Evolutionary conservation across 2,113 vertebrate species (phyloP).

Genomic region (Archocentrus centrarchus): DNA sequence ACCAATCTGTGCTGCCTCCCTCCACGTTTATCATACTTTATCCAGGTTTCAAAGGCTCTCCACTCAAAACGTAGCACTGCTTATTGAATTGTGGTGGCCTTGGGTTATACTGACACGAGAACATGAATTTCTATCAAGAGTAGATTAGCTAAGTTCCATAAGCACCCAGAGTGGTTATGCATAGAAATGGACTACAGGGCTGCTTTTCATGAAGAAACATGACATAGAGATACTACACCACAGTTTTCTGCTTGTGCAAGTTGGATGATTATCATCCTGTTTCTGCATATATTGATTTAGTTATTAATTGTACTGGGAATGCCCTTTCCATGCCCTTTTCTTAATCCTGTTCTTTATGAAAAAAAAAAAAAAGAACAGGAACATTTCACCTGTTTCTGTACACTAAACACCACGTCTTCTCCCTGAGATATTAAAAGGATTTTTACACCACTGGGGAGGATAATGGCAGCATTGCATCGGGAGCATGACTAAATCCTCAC

Average conservation of each 20-base stretch:
- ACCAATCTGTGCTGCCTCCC: constrained; percentile 46
- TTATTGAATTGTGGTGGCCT: constrained; percentile 35
- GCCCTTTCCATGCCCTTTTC: constrained; percentile 5
- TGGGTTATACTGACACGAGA: constrained; percentile 40
- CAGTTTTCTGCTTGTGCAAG: not conserved
- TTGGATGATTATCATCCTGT: not conserved
- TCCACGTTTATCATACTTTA: constrained; percentile 50
- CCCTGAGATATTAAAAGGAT: constrained; percentile 8
- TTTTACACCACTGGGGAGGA: constrained; percentile 9
- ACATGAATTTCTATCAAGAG: constrained; percentile 48
- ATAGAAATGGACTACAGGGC: not conserved
- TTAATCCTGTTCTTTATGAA: not conserved
- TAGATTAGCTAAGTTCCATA: constrained; percentile 43
- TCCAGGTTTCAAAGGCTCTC: constrained; percentile 51
- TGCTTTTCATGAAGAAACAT: not conserved
- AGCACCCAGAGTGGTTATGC: constrained; percentile 6
- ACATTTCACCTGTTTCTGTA: not conserved
- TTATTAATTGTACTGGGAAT: not conserved
- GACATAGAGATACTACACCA: not conserved
- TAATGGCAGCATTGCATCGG: constrained; percentile 27
- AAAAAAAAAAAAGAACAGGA: not conserved
- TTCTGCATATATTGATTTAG: not conserved
- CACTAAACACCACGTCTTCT: not conserved
- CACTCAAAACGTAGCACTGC: constrained; percentile 22
- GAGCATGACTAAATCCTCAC: constrained; percentile 43